These are phyloP conservation scores for Vespertilio murinus DNA, from an alignment of 2,797 vertebrate genomes.

Conservation along the genomic window DNA sequence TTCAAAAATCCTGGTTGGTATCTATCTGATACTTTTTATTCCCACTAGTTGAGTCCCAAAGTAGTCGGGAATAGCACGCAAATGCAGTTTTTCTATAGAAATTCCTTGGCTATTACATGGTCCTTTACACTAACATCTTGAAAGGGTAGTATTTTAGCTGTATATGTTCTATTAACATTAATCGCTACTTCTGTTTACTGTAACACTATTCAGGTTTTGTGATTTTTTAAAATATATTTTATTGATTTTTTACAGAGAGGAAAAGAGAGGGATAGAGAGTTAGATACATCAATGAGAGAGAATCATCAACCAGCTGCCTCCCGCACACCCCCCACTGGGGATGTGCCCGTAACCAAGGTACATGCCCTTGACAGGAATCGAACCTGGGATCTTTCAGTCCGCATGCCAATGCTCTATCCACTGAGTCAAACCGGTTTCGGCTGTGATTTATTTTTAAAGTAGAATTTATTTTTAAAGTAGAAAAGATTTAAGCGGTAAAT, in stretches of 20 bases:
- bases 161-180: slow-evolving; percentile 10
- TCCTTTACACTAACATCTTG: not conserved
- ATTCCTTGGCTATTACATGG: not conserved
- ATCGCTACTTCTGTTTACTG: not conserved
- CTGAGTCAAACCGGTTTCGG: too few species aligned
- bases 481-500: not conserved
- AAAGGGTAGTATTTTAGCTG: slow-evolving; percentile 44
- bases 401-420: too few species aligned
- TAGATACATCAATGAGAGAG: too few species aligned
- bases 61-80: not conserved
- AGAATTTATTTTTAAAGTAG: slow-evolving; percentile 32
- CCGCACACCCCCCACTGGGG: too few species aligned
- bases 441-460: slow-evolving; percentile 48
- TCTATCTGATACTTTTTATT: not conserved
- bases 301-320: too few species aligned
- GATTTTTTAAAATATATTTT: slow-evolving; percentile 44
- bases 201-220: slow-evolving; percentile 4
- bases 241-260: too few species aligned
- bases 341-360: too few species aligned
- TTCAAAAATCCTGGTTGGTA: not conserved
- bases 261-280: too few species aligned
- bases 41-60: not conserved
- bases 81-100: slow-evolving; percentile 12
- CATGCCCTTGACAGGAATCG: too few species aligned
- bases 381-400: too few species aligned